phyloP scores from a whole-genome alignment of 2,113 vertebrate genomes.

The Antennarius striatus region DNA sequence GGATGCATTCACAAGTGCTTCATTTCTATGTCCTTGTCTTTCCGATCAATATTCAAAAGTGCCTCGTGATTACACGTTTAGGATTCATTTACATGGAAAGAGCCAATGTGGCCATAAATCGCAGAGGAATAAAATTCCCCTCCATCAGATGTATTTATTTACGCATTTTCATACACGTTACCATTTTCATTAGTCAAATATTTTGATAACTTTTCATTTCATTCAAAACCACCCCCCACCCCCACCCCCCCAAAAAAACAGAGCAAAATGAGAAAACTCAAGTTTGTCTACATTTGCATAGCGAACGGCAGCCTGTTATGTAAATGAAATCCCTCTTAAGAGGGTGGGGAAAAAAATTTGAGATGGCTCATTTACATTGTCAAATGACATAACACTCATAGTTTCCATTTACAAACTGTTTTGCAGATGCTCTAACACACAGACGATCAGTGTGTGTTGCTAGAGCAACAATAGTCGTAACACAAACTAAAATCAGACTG shows the following conservation, averaged over 20 bases:
- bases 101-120: conserved; percentile 48
- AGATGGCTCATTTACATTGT: conserved; percentile 76
- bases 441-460: conserved; percentile 22
- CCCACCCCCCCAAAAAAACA: background rate
- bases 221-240: conserved; percentile 2
- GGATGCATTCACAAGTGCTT: conserved; percentile 51
- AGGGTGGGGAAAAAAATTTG: conserved; percentile 66
- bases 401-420: conserved; percentile 74
- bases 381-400: conserved; percentile 77
- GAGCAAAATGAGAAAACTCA: conserved; percentile 25
- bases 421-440: conserved; percentile 36
- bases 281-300: conserved; percentile 52
- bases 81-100: conserved; percentile 64
- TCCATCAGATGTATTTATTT: conserved; percentile 5
- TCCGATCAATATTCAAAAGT: conserved; percentile 70
- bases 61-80: conserved; percentile 55
- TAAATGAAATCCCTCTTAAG: conserved; percentile 75
- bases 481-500: background rate
- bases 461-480: conserved; percentile 1
- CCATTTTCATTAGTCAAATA: conserved; percentile 4
- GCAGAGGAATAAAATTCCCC: conserved; percentile 37
- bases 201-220: conserved; percentile 10
- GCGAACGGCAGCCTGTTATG: conserved; percentile 71
- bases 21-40: conserved; percentile 57
- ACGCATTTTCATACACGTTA: background rate